phyloP scores from a whole-genome alignment of 2,797 vertebrate genomes.

The Bufotes viridis region DNA sequence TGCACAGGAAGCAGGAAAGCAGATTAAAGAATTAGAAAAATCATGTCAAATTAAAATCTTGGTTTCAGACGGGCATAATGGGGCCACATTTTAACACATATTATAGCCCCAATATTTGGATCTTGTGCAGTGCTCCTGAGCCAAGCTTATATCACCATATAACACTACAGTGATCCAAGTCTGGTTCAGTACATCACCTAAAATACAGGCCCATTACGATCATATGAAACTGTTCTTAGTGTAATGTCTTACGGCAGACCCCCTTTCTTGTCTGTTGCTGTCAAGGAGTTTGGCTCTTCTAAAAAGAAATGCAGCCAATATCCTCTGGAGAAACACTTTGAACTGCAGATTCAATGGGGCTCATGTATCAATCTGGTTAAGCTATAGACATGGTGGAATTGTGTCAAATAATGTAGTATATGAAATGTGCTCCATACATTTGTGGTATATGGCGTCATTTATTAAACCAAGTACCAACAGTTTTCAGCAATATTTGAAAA shows the following conservation, averaged over 20 bases:
- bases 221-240: background rate
- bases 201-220: background rate
- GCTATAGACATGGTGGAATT: background rate
- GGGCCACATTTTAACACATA: background rate
- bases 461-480: background rate
- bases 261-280: background rate
- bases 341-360: background rate
- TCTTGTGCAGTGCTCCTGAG: background rate
- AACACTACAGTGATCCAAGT: background rate
- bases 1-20: constrained; percentile 63
- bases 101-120: background rate
- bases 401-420: background rate
- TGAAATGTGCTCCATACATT: background rate
- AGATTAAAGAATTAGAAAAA: constrained; percentile 62
- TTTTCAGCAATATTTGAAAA: background rate
- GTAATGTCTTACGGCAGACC: background rate
- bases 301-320: background rate
- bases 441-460: background rate
- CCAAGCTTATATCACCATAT: background rate
- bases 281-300: background rate
- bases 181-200: background rate
- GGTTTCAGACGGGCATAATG: background rate
- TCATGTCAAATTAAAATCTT: constrained; percentile 1
- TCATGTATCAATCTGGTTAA: background rate
- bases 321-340: background rate